phyloP scores from a whole-genome alignment of 2,797 vertebrate species.

The Oophaga sylvatica region DNA sequence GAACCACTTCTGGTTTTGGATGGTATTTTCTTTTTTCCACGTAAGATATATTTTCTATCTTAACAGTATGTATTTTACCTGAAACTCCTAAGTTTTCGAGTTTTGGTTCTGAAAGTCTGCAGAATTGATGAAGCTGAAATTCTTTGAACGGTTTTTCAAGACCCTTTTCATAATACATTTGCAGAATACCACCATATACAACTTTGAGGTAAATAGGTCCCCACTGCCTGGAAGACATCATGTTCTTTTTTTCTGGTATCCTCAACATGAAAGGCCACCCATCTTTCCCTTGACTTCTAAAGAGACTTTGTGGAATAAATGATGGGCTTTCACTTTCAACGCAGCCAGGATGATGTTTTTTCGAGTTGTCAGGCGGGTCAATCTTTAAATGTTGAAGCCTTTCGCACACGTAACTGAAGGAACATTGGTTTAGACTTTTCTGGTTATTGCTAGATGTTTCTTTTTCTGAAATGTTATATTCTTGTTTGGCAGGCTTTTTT shows the following conservation, averaged over 20 bases:
- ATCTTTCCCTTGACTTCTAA: slow-evolving; percentile 81
- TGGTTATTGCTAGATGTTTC: slow-evolving; percentile 68
- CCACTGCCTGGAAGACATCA: slow-evolving; percentile 98
- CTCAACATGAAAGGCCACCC: slow-evolving; percentile 97
- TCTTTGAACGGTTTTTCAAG: slow-evolving; percentile 96
- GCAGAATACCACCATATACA: slow-evolving; percentile 85
- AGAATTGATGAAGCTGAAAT: slow-evolving; percentile 88
- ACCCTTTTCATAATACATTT: slow-evolving; percentile 95
- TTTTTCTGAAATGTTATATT: slow-evolving; percentile 62
- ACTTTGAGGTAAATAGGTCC: slow-evolving; percentile 93
- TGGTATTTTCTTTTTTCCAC: slow-evolving; percentile 89
- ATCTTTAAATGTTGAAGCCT: slow-evolving; percentile 84
- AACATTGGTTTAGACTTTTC: slow-evolving; percentile 84
- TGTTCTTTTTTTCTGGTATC: slow-evolving; percentile 97
- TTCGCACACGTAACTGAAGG: slow-evolving; percentile 87
- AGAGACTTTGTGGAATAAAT: slow-evolving; percentile 80
- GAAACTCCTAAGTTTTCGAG: slow-evolving; percentile 88
- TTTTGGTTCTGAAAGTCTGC: slow-evolving; percentile 87
- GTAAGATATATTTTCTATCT: slow-evolving; percentile 90
- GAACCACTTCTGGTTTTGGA: slow-evolving; percentile 85
- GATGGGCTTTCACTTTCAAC: slow-evolving; percentile 61
- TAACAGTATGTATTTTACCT: slow-evolving; percentile 91
- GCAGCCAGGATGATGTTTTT: slow-evolving; percentile 57
- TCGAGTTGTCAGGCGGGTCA: slow-evolving; percentile 63
- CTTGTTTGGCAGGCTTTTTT: slow-evolving; percentile 53